These are phyloP conservation scores for Zaprionus inermis DNA, from an alignment of 1,140 invertebrate genomes.

Conservation along the genomic window DNA sequence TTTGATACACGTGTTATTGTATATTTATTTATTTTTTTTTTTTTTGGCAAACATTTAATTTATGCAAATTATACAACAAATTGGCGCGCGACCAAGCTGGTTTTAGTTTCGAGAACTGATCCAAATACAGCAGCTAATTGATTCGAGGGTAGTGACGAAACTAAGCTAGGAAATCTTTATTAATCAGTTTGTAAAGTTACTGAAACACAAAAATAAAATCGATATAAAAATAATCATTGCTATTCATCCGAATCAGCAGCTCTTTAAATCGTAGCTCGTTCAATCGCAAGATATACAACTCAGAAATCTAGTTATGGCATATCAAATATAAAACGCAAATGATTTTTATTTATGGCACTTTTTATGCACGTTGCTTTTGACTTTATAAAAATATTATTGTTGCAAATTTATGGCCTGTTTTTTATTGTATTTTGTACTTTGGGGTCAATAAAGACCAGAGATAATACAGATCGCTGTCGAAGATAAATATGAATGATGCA, in stretches of 20 bases:
- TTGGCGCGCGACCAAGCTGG: slow-evolving; percentile 38
- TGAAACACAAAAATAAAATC: not conserved
- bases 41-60: slow-evolving; percentile 21
- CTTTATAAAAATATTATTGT: not conserved
- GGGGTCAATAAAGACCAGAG: not conserved
- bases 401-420: slow-evolving; percentile 3
- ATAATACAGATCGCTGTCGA: not conserved
- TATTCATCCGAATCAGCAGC: not conserved
- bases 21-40: slow-evolving; percentile 26
- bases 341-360: not conserved
- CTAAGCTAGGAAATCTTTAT: not conserved
- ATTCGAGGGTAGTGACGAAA: slow-evolving; percentile 13
- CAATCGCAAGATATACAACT: too few species aligned
- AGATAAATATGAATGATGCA: not conserved
- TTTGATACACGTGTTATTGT: slow-evolving; percentile 61
- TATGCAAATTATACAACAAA: slow-evolving; percentile 30
- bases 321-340: slow-evolving; percentile 2
- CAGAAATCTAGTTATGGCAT: not conserved
- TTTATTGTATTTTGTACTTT: not conserved
- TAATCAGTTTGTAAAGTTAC: not conserved
- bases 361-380: slow-evolving; percentile 1
- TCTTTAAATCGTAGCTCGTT: not conserved
- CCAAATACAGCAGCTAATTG: slow-evolving; percentile 26
- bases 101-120: slow-evolving; percentile 10
- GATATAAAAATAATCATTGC: too few species aligned